Base-by-base conservation (phyloP, 2,113 vertebrate genomes). In the Hippocampus abdominalis region DNA sequence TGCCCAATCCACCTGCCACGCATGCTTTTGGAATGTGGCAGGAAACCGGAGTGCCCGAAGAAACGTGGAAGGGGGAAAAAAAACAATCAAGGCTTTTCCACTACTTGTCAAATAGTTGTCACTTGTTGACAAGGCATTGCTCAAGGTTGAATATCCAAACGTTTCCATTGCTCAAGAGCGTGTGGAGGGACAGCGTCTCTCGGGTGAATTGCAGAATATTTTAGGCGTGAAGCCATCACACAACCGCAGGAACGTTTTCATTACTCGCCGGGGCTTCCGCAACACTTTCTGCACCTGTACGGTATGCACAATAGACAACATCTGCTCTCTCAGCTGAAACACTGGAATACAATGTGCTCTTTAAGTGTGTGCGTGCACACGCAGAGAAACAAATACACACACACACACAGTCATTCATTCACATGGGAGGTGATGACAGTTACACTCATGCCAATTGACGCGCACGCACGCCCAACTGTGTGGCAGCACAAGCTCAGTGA, bases 241-340 rank as follows among this genome's bases (percentile, higher is more conserved):
- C 66, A 78, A 76, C 77, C 75, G 56, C 81, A 75, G 82, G 76
- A 88, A 87, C 61, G 39, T 83, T 84, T 87, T 87, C 85, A 85
- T 86, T 84, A 81, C 75, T 70, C 49, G 65, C 69, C 51, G 23
- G 66, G 71, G 81, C 84, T 90, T 91, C 88, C 84, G 86, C 88
- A 83, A 44, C 65, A 42, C 62, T 83, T 75, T 61, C 16, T 82
- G 89, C 90, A 91, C 89, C 91, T 91, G 89, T 90, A 89, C 89
- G 90, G 89, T 90, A 90, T 90, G 88, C 88, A 91, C 89, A 89
- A 85, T 53, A 81, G 44, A 74, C 72, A 72, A 88, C 90, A 90
- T 90, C 87, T 92, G 90, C 86, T 91, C 77, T 73, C 75, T 8
- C 75, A 70, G 75, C 82, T 77, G 75, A 81, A 85, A 76, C 78